Evolutionary conservation across 2,113 vertebrate species (phyloP).

Genomic region (Nothoprocta perdicaria): DNA sequence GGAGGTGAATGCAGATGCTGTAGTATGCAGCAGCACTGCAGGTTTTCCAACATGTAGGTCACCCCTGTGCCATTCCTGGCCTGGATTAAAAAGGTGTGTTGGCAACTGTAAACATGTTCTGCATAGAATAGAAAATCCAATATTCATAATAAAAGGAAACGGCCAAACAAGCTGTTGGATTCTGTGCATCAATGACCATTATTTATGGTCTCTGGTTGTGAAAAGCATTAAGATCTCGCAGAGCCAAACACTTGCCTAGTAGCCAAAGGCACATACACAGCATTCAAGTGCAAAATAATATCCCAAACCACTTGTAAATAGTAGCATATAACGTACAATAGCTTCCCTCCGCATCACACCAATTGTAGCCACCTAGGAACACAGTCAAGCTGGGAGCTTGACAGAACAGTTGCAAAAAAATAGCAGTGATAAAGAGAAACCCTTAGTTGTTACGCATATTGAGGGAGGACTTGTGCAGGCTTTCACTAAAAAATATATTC

Average conservation of each 20-base stretch:
- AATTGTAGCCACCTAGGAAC: neutral
- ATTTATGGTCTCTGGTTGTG: neutral
- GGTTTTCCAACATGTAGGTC: fast-evolving
- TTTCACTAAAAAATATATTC: neutral
- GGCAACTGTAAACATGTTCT: neutral
- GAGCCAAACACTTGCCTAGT: neutral
- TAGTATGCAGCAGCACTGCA: neutral
- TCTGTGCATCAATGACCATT: neutral
- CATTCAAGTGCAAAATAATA: constrained; percentile 9
- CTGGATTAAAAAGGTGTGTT: neutral
- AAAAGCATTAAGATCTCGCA: constrained; percentile 18
- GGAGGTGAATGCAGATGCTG: neutral
- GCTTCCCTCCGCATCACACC: neutral
- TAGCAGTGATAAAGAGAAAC: neutral
- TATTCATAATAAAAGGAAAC: neutral
- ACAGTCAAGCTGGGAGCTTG: neutral
- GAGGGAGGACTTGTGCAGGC: neutral
- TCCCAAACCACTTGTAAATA: neutral
- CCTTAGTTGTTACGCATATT: neutral
- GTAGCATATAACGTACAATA: neutral
- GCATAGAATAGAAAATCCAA: neutral
- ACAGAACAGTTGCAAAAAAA: neutral
- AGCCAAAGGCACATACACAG: neutral
- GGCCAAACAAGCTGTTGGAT: neutral
- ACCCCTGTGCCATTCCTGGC: neutral